phyloP scores from a whole-genome alignment of 2,113 vertebrate species.

The Polypterus senegalus region DNA sequence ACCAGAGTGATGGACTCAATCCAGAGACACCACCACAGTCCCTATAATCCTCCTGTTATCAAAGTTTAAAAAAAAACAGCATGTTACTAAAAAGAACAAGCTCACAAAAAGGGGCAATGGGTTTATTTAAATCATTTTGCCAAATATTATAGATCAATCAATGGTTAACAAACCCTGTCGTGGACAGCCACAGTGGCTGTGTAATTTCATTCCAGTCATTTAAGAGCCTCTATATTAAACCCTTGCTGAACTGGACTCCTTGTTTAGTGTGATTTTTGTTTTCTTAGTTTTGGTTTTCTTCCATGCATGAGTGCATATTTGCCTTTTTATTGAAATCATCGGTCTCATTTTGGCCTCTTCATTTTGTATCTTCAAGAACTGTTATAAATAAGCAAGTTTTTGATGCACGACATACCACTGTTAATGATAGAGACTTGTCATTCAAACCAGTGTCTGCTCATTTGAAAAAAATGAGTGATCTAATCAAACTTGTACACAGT shows the following conservation, averaged over 20 bases:
- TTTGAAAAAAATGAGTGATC: no score
- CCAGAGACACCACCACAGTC: slow-evolving; percentile 82
- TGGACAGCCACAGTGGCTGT: neutral
- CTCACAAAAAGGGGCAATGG: no score
- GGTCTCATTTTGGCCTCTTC: neutral
- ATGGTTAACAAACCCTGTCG: slow-evolving; percentile 10
- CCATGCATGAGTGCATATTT: slow-evolving; percentile 16
- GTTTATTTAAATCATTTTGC: no score
- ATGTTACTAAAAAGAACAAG: neutral
- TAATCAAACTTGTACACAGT: no score
- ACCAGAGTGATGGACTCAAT: slow-evolving; percentile 67
- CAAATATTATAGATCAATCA: no score
- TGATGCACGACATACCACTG: no score
- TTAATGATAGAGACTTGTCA: no score
- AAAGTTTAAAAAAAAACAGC: slow-evolving; percentile 25
- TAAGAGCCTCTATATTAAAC: slow-evolving; percentile 14
- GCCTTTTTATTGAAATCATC: slow-evolving; percentile 11
- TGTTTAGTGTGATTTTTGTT: slow-evolving; percentile 26
- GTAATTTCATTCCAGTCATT: slow-evolving; percentile 13
- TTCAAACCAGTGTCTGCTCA: no score
- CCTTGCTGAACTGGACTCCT: slow-evolving; percentile 21
- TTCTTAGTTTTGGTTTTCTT: slow-evolving; percentile 19
- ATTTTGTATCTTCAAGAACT: no score
- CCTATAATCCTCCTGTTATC: slow-evolving; percentile 75
- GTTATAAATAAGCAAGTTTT: no score